phyloP scores from a whole-genome alignment of 2,888 invertebrate species.

The Oscheius sp. region DNA sequence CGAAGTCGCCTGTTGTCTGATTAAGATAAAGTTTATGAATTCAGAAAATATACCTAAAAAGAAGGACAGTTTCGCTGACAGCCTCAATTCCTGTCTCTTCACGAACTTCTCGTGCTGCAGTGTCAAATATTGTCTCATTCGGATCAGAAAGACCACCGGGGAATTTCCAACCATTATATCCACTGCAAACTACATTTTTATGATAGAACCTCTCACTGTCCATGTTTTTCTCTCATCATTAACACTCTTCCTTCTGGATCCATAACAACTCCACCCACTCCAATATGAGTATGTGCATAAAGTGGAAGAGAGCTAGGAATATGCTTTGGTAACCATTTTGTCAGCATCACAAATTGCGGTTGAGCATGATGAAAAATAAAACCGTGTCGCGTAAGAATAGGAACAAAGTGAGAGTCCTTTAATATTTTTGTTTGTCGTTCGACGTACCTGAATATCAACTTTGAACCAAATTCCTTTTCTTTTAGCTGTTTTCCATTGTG shows the following conservation, averaged over 20 bases:
- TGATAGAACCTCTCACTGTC: not conserved
- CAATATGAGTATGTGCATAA: conserved; percentile 22
- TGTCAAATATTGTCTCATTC: conserved; percentile 7
- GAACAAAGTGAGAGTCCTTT: conserved; percentile 18
- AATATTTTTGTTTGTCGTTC: not conserved
- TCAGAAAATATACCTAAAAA: conserved; percentile 12
- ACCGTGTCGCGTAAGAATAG: conserved; percentile 16
- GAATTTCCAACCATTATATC: conserved; percentile 26
- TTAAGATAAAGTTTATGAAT: not conserved
- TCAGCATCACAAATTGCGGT: conserved; percentile 15
- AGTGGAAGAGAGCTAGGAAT: conserved; percentile 6
- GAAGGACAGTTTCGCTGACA: not conserved
- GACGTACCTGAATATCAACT: conserved; percentile 15
- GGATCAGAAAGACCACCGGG: conserved; percentile 31
- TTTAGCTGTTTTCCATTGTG: not conserved
- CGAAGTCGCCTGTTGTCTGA: conserved; percentile 5
- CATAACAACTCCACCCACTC: conserved; percentile 7
- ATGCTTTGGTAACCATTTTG: conserved; percentile 20
- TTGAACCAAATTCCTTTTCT: conserved; percentile 21
- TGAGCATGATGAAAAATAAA: conserved; percentile 27
- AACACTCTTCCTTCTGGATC: conserved; percentile 10
- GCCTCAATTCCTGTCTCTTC: conserved; percentile 25
- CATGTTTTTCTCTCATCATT: conserved; percentile 22
- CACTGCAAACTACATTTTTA: not conserved
- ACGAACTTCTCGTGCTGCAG: conserved; percentile 22